Evolutionary conservation across 92 coral and sea anemone species (phyloP).

Genomic region (Virgularia gustaviana): DNA sequence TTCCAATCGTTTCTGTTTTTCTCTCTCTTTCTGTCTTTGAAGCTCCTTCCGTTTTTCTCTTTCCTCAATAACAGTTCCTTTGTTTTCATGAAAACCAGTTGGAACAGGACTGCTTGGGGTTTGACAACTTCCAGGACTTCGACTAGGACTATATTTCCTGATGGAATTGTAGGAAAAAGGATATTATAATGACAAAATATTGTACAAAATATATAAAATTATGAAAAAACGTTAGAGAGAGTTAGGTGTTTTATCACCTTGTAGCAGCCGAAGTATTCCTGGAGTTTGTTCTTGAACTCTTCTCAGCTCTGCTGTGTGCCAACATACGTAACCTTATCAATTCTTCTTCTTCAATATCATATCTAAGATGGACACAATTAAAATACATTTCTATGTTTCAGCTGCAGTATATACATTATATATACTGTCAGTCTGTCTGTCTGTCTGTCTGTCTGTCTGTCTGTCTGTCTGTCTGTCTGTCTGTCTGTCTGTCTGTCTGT

Average conservation of each 20-base stretch:
- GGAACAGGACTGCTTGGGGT: constrained; percentile 80
- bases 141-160: constrained; percentile 46
- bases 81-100: constrained; percentile 17
- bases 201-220: background rate
- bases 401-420: background rate
- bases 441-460: background rate
- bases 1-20: constrained; percentile 32
- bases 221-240: too few species aligned
- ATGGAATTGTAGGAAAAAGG: too few species aligned
- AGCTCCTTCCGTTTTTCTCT: constrained; percentile 8
- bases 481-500: too few species aligned
- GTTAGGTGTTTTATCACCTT: too few species aligned
- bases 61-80: constrained; percentile 4
- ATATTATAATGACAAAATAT: background rate
- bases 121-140: constrained; percentile 86
- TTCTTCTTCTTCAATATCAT: constrained; percentile 78
- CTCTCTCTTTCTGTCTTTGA: constrained; percentile 12
- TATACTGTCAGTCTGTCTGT: background rate
- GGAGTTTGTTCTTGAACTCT: constrained; percentile 17
- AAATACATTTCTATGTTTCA: background rate
- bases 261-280: constrained; percentile 3
- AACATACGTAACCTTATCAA: constrained; percentile 64
- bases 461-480: too few species aligned
- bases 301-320: constrained; percentile 49
- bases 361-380: constrained; percentile 37